A percentile compares a stretch with the other conserved stretches of the same genome.
Evolutionary conservation across 2,113 vertebrate species (phyloP).

Genomic region (Porphyrio hochstetteri): DNA sequence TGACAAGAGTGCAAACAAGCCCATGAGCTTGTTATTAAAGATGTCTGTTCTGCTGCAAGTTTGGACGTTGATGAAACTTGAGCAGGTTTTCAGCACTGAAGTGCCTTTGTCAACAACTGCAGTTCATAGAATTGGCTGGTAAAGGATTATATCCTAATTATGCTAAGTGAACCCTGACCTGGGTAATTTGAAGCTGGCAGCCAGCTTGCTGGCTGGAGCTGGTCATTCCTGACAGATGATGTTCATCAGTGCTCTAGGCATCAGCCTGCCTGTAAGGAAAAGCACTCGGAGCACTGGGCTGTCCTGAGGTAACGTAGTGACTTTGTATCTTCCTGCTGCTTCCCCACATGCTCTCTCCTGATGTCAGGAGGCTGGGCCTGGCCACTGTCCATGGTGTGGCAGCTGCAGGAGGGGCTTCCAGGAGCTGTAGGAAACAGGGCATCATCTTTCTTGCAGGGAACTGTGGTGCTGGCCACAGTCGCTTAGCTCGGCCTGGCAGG

Average conservation of each 20-base stretch:
- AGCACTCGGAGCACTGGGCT: accelerated
- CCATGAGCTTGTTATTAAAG: not conserved
- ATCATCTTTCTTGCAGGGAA: not conserved
- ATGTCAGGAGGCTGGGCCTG: not conserved
- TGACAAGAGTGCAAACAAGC: not conserved
- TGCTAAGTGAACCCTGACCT: not conserved
- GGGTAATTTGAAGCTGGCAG: not conserved
- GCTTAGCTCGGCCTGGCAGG: not conserved
- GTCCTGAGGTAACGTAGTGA: accelerated
- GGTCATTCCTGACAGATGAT: not conserved
- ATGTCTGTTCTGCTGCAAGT: not conserved
- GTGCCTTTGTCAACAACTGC: not conserved
- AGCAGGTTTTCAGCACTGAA: not conserved
- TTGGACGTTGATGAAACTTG: not conserved
- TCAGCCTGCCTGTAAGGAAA: accelerated
- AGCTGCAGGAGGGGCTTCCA: not conserved
- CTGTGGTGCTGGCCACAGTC: not conserved
- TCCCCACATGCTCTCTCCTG: accelerated
- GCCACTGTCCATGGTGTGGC: not conserved
- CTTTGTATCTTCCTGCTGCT: not conserved
- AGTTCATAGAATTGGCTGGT: not conserved
- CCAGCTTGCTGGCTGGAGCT: not conserved
- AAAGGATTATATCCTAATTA: not conserved
- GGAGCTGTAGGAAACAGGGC: not conserved
- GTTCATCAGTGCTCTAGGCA: not conserved